Evolutionary conservation across 2,113 vertebrate species (phyloP), one percentile per base, ranked within the genome.

Genomic region (Lasiurus borealis): DNA sequence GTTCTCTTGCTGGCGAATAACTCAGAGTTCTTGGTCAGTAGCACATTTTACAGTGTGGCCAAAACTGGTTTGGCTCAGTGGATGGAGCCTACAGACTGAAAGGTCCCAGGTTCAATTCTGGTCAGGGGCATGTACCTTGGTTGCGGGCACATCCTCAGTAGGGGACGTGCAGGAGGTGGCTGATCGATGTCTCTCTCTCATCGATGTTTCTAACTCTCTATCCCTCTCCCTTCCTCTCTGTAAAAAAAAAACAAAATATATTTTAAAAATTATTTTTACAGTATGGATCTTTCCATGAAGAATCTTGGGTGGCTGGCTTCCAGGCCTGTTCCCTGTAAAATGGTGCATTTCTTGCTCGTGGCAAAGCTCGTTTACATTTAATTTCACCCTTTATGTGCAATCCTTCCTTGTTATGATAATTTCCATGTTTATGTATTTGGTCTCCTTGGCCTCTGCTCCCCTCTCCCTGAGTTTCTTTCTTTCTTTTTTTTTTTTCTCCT

Each of bases 381-480:
- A 62, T 92, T 96, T 96, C 93, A 95, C 66, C 40, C 40, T 71
- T 88, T 88, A 76, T 94, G 97, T 97, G 40, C 77, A 80, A 85
- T 95, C 97, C 96, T 95, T 93, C 29, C 78, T 94, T 94, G 96
- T 14, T 57, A 29, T 11, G 54, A 57, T 85, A 95, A 71, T 2
- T 0, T 85, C 0, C 6, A 44, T 0, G 0, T 75, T 88, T 72
- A 82, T 88, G 57, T 21, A 86, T 76, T 96, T 97, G 96, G 59
- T 93, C 23, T 86, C 72, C 66, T 68, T 50, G 0, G 71, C 75
- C 85, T 90, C 75, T 50, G 25, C 27, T 29, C 15, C 16, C 76
- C 81, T 91, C 18, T 85, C 9, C 19, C 62, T 93, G 73, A 93
- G 95, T 48, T 96, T 57, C 86, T 93, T 40, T 40, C 40, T 40